Base-by-base conservation (phyloP, 30 jellyfish, hydroid and myxozoan genomes). In the Cassiopea xamachana region DNA sequence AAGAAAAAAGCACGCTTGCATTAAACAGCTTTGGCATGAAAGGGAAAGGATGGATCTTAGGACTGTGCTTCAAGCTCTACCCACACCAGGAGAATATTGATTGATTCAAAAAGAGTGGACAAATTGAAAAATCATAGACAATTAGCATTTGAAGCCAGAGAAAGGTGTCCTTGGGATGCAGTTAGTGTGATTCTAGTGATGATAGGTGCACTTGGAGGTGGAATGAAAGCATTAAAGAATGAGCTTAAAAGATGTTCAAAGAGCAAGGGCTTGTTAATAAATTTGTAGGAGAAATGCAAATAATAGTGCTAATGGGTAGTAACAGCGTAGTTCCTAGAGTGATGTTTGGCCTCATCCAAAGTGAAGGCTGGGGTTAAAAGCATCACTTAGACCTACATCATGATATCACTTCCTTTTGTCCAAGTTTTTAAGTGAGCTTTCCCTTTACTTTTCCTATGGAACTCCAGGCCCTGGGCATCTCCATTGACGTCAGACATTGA, bases 111-210 rank as follows among this genome's bases (percentile, higher is more conserved):
- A 19, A 71, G 80, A 71, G 0, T 8, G 17, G 80, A 43, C 0
- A 71, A 71, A 71, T 16, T 71, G 80, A 71, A 51, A 18, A 71
- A 71, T 14, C 27, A 71, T 19, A n/a, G 80, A 71, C 80, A 71
- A 43, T 39, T 71, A 8, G 80, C 80, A 71, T 43, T 71, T 71
- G 80, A 71, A 71, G 1, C 39, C 18, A 71, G 80, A 27, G 80
- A 71, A 10, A 17, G 80, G 51, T 2, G 80, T 8, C 80, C 55
- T 6, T 7, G 55, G 15, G 7, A 71, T 71, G 80, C 17, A 6
- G 51, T 71, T 8, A 27, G 12, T 2, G 39, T 71, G 18, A 43
- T 71, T 43, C 50, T 55, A 8, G 55, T 71, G 15, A 39, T 16
- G 2, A 71, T 71, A 8, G 55, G 80, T 71, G 80, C 64, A 55